A percentile compares a stretch with the other conserved stretches of the same genome.
Evolutionary conservation across 64 coral and sea anemone species (phyloP).

Genomic region (Astreopora myriophthalma): DNA sequence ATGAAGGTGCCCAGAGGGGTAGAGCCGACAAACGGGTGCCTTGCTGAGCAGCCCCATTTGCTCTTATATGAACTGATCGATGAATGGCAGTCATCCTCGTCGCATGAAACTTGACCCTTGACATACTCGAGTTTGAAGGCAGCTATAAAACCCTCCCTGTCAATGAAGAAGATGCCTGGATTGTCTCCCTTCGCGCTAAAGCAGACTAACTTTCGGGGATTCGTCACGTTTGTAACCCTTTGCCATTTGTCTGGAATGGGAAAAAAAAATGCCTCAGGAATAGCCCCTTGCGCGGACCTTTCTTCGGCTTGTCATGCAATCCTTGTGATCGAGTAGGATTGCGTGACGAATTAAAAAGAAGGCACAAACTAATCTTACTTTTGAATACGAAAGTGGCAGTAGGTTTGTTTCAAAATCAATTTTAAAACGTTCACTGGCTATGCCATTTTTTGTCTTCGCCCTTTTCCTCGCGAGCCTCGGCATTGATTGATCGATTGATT

Average conservation of each 20-base stretch:
- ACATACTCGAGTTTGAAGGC: slow-evolving; percentile 35
- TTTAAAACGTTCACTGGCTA: too few relatives aligned
- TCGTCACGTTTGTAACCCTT: not conserved
- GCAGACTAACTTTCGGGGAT: not conserved
- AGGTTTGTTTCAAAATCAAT: too few relatives aligned
- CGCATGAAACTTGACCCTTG: not conserved
- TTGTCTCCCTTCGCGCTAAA: not conserved
- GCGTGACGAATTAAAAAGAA: too few relatives aligned
- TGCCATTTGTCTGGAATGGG: slow-evolving; percentile 13
- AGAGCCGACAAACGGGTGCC: not conserved
- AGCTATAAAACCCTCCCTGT: slow-evolving; percentile 21
- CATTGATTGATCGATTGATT: too few relatives aligned
- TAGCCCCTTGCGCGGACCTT: too few relatives aligned
- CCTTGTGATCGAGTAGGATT: too few relatives aligned
- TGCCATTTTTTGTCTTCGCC: too few relatives aligned
- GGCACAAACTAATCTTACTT: too few relatives aligned
- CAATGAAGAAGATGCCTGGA: not conserved
- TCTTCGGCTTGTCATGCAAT: not conserved
- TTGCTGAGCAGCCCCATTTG: not conserved
- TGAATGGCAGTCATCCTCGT: not conserved
- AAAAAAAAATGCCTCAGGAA: not conserved
- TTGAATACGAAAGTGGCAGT: too few relatives aligned
- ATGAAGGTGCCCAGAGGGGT: slow-evolving; percentile 4
- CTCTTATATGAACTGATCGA: not conserved
- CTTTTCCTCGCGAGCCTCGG: too few relatives aligned